phyloP scores from a whole-genome alignment of 1,140 invertebrate genomes.

The Mercenaria mercenaria region DNA sequence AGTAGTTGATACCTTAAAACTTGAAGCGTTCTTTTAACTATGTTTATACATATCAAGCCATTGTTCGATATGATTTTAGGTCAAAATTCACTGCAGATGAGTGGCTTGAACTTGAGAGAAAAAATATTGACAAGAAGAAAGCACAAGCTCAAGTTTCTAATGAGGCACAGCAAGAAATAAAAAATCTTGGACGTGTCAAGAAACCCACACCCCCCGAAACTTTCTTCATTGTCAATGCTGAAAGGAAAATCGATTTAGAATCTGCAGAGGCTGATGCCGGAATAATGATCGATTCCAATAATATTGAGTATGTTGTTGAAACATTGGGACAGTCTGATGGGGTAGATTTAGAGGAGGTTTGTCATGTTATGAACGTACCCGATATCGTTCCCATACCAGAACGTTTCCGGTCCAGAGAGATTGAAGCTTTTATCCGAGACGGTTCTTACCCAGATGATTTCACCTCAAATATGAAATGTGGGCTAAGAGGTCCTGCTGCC shows the following conservation, averaged over 20 bases:
- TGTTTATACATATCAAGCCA: too few species aligned
- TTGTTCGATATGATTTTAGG: too few species aligned
- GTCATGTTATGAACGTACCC: constrained; percentile 59
- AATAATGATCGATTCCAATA: constrained; percentile 57
- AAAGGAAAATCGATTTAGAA: constrained; percentile 23
- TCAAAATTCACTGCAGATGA: constrained; percentile 54
- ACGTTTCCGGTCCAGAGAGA: constrained; percentile 55
- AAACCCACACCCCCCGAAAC: constrained; percentile 60
- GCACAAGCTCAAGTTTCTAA: neutral
- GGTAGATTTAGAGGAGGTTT: constrained; percentile 36
- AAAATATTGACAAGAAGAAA: constrained; percentile 39
- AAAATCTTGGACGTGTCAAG: constrained; percentile 52
- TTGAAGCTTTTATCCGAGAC: constrained; percentile 41
- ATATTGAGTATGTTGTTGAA: constrained; percentile 65
- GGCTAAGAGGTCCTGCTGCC: constrained; percentile 40
- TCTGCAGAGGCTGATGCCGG: neutral
- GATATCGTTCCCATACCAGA: constrained; percentile 59
- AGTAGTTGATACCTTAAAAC: too few species aligned
- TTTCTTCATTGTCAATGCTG: constrained; percentile 64
- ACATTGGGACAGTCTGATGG: constrained; percentile 53
- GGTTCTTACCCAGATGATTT: constrained; percentile 48
- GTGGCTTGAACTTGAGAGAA: constrained; percentile 33
- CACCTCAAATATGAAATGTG: constrained; percentile 53
- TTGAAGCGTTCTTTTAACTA: too few species aligned
- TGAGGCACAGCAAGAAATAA: constrained; percentile 46